A percentile compares a stretch with the other conserved stretches of the same genome.
These are phyloP conservation scores for Halichoeres trimaculatus DNA, from an alignment of 2,113 vertebrate species.

Conservation along the genomic window DNA sequence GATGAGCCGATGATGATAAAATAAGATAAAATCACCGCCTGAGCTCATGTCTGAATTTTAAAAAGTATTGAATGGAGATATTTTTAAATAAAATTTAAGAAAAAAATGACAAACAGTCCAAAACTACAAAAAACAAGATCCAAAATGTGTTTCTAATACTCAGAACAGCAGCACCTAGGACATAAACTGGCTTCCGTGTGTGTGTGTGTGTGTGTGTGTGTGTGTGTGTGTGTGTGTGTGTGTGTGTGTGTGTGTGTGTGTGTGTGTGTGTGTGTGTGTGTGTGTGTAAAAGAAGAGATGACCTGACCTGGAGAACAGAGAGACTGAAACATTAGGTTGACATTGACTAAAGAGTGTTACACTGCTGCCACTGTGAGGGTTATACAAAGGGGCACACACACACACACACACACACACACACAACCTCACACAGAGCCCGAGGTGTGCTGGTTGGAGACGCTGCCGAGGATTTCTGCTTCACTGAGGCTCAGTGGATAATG, in stretches of 20 bases:
- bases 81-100: not conserved
- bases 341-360: not conserved
- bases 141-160: not conserved
- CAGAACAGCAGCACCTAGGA: not conserved
- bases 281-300: not conserved
- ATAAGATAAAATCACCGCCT: not conserved
- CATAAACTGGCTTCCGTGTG: no score
- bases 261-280: not conserved
- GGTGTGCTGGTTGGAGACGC: not conserved
- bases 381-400: conserved; percentile 6
- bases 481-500: not conserved
- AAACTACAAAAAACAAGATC: not conserved
- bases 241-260: no score
- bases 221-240: no score
- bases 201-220: no score
- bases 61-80: no score
- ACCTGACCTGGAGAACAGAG: conserved; percentile 11
- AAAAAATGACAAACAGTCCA: no score
- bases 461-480: not conserved
- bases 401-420: not conserved
- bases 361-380: not conserved
- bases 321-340: not conserved
- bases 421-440: not conserved
- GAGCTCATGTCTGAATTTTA: no score
- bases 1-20: not conserved